Conservation (phyloP, 1,140 invertebrate species). For the Bombus confusus region DNA sequence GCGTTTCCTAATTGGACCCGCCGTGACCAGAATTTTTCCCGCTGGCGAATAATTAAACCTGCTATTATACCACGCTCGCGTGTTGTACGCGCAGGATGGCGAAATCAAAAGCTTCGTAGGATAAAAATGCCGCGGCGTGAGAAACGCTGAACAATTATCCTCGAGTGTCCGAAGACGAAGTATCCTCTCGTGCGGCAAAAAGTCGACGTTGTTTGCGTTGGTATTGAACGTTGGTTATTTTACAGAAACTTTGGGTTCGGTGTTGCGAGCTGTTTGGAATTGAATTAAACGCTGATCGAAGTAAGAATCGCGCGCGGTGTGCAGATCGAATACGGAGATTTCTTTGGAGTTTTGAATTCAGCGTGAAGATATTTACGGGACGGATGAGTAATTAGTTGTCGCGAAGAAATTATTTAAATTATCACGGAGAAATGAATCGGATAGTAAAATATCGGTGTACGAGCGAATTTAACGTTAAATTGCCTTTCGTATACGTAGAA, state of each 20-base stretch:
- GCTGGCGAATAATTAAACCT: conserved; percentile 33
- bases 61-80: background rate
- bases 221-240: background rate
- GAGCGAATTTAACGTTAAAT: too few relatives aligned
- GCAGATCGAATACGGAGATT: background rate
- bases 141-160: background rate
- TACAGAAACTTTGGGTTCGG: background rate
- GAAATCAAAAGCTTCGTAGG: background rate
- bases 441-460: background rate
- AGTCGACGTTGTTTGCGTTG: background rate
- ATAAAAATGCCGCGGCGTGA: background rate
- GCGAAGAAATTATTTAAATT: too few relatives aligned
- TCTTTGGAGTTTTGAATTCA: background rate
- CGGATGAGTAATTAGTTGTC: background rate
- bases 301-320: background rate
- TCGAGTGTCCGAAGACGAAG: background rate
- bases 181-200: background rate
- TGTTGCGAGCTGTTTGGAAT: background rate
- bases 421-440: background rate
- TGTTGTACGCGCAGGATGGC: background rate
- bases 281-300: background rate
- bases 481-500: too few relatives aligned
- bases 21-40: conserved; percentile 33
- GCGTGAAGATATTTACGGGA: background rate
- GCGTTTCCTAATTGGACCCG: conserved; percentile 34